Evolutionary conservation across 2,797 vertebrate species (phyloP), one percentile per base, ranked within the genome.

Genomic region (Eidolon dupreanum): DNA sequence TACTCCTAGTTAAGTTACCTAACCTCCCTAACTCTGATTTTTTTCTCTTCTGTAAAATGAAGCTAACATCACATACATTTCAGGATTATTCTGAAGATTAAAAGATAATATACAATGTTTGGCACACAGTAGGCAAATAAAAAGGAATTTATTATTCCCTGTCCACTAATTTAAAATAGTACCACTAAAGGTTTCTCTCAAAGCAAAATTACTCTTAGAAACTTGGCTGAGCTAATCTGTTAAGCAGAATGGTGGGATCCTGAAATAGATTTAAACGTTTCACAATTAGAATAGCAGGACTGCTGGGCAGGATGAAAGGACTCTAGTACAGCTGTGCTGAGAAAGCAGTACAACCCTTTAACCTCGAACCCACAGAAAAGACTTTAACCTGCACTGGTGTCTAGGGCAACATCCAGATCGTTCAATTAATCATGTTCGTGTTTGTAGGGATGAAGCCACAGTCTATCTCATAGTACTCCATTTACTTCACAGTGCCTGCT

Each of bases 171-270:
- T 97, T 96, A 88, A 96, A 96, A 94, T 31, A 89, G 65, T 79
- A 93, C 49, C 36, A 82, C 71, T 87, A 57, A 90, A 95, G 66
- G 16, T 73, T 93, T 87, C 41, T 79, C 71, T 95, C 68, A 96
- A 97, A 94, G 66, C 57, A 95, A 93, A 96, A 90, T 88, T 93
- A 89, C 41, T 95, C 90, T 90, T 38, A 46, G 53, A 94, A 71
- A 94, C 41, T 57, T 93, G 59, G 87, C 46, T 88, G 63, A 53
- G n/a, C 19, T 77, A 43, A 92, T 97, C 57, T 95, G 41, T 73
- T 75, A 79, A 74, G 88, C n/a, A 83, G 73, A 92, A 90, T 24
- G 51, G 85, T 91, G 24, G 51, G 46, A 87, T 74, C 88, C 53
- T 51, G 43, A 95, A 87, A 94, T 1, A 94, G 28, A 96, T 43